Percentiles rank a stretch among this genome's conserved stretches.
These are phyloP conservation scores for Triops longicaudatus DNA, from an alignment of 1,140 invertebrate genomes.

Conservation along the genomic window DNA sequence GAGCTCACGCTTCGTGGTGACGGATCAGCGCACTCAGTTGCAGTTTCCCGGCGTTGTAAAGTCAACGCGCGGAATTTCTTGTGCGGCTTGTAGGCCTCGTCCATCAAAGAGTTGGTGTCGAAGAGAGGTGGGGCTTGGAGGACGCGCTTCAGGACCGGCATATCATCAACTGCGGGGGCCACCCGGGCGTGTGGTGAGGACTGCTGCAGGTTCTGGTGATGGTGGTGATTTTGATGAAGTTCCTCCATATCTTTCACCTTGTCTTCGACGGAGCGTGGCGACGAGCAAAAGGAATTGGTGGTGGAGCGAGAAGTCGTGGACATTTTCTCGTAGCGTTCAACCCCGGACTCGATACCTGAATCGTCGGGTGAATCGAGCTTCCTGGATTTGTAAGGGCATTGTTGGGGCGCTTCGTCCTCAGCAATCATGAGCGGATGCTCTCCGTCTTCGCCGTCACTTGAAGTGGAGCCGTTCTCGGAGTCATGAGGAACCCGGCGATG, in stretches of 20 bases:
- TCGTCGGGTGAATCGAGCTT: conserved; percentile 83
- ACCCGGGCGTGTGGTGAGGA: neutral
- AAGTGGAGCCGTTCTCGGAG: conserved; percentile 48
- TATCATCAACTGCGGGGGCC: conserved; percentile 60
- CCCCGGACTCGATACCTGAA: conserved; percentile 86
- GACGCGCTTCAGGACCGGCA: conserved; percentile 85
- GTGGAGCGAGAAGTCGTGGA: conserved; percentile 41
- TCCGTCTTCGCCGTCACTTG: conserved; percentile 52
- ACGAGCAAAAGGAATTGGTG: conserved; percentile 37
- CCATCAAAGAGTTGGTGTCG: conserved; percentile 81
- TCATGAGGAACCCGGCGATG: conserved; percentile 58
- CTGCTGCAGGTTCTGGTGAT: conserved; percentile 28
- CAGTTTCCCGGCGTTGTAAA: conserved; percentile 28
- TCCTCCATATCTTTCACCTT: conserved; percentile 45
- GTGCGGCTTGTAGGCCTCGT: conserved; percentile 88
- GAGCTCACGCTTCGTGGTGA: conserved; percentile 21
- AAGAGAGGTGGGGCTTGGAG: conserved; percentile 82
- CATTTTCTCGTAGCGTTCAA: conserved; percentile 56
- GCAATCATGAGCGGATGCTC: conserved; percentile 19
- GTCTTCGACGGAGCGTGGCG: conserved; percentile 63
- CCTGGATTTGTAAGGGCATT: conserved; percentile 42
- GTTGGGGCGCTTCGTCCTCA: conserved; percentile 19
- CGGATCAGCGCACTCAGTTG: conserved; percentile 21
- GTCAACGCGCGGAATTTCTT: conserved; percentile 71
- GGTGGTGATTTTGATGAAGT: conserved; percentile 42